A percentile compares a stretch with the other conserved stretches of the same genome.
phyloP scores from a whole-genome alignment of 1,140 invertebrate species.

The Caenorhabditis briggsae region DNA sequence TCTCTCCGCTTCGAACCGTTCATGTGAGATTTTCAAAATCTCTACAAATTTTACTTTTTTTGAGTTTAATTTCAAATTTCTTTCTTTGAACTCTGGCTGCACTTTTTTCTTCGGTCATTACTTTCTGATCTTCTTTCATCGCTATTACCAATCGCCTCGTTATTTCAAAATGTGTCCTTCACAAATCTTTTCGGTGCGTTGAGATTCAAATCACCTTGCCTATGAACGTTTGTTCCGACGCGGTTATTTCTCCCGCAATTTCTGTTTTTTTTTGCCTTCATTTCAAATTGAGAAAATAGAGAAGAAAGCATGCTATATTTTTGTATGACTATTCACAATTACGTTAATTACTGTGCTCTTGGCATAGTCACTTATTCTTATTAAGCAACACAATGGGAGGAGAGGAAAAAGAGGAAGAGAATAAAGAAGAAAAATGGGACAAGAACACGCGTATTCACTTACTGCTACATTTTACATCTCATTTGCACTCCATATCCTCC shows the following conservation, averaged over 20 bases:
- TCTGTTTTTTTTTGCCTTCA: neutral
- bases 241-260: neutral
- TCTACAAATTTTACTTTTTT: neutral
- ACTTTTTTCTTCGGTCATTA: constrained; percentile 13
- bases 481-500: constrained; percentile 52
- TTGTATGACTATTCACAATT: constrained; percentile 24
- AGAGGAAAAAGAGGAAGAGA: neutral
- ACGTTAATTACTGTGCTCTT: constrained; percentile 32
- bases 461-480: constrained; percentile 54
- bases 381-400: constrained; percentile 25
- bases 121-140: constrained; percentile 8
- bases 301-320: neutral
- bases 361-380: constrained; percentile 22
- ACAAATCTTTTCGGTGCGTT: constrained; percentile 5
- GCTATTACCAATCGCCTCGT: constrained; percentile 29
- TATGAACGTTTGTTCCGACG: constrained; percentile 13
- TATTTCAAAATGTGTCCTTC: constrained; percentile 34
- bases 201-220: constrained; percentile 21
- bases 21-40: too few species aligned
- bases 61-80: neutral
- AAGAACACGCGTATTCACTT: constrained; percentile 48
- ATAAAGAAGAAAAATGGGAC: neutral
- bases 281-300: neutral
- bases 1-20: too few species aligned
- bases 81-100: neutral